Conservation (phyloP, 2,888 invertebrate species). For the Bembecia ichneumoniformis region DNA sequence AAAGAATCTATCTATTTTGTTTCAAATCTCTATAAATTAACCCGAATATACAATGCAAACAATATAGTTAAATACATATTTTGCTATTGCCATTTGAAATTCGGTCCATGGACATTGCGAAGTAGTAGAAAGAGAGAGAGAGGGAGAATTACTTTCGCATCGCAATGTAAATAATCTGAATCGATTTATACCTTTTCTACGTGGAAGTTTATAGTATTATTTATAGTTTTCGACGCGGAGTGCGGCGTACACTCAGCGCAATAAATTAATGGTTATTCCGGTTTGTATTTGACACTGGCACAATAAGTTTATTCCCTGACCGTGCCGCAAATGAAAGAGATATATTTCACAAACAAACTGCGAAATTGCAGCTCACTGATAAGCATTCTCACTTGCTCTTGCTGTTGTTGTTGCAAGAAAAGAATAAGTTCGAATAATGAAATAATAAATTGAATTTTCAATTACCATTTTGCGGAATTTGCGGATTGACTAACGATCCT, state of each 20-base stretch:
- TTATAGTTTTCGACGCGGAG: constrained; percentile 28
- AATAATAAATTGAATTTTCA: neutral
- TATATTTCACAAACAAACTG: neutral
- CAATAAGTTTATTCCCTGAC: constrained; percentile 18
- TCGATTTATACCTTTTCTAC: constrained; percentile 11
- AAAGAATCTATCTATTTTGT: no score
- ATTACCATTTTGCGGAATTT: no score
- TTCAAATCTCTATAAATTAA: no score
- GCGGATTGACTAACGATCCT: no score
- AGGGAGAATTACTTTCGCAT: no score
- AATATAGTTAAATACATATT: no score
- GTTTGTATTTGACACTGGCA: constrained; percentile 33
- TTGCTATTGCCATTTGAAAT: no score
- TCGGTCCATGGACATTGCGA: no score
- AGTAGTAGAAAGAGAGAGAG: no score
- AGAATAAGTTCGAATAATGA: neutral
- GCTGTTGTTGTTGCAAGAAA: neutral
- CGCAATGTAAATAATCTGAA: neutral
- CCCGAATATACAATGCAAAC: no score
- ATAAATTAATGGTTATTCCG: constrained; percentile 27
- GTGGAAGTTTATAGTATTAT: constrained; percentile 19
- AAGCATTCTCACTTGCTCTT: neutral
- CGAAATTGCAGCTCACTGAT: neutral
- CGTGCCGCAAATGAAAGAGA: neutral
- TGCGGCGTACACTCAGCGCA: constrained; percentile 14